Conservation (phyloP, 1,140 invertebrate genomes). For the Pectinophora gossypiella region DNA sequence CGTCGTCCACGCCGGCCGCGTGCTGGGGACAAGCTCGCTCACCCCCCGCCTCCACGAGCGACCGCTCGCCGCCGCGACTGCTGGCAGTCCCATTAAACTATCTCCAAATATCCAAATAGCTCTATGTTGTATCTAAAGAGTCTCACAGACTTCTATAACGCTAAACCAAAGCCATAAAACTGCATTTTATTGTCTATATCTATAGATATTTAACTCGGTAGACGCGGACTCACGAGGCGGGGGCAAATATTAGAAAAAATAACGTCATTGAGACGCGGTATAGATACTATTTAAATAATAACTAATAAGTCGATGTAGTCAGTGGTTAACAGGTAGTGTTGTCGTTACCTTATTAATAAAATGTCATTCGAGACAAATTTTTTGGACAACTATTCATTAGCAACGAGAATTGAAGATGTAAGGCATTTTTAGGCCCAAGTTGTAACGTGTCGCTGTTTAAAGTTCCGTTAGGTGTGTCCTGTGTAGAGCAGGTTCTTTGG, state of each 20-base stretch:
- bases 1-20: too few relatives aligned
- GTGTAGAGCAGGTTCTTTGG: conserved; percentile 34
- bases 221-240: conserved; percentile 34
- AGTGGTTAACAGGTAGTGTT: conserved; percentile 66
- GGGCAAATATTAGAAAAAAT: conserved; percentile 56
- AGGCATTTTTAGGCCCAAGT: conserved; percentile 35
- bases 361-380: conserved; percentile 16
- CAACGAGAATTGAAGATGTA: conserved; percentile 36
- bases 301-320: conserved; percentile 65
- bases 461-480: conserved; percentile 35
- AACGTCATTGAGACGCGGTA: conserved; percentile 56
- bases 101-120: too few relatives aligned
- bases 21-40: too few relatives aligned
- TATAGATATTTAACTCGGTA: too few relatives aligned
- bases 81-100: too few relatives aligned
- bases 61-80: too few relatives aligned
- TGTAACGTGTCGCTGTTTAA: conserved; percentile 39
- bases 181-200: too few relatives aligned
- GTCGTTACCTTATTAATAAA: conserved; percentile 54
- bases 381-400: conserved; percentile 33
- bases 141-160: too few relatives aligned
- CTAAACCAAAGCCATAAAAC: too few relatives aligned
- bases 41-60: too few relatives aligned
- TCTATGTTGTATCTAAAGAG: too few relatives aligned
- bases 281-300: conserved; percentile 61